Base-by-base conservation (phyloP, 1,140 invertebrate genomes). In the Penaeus chinensis region DNA sequence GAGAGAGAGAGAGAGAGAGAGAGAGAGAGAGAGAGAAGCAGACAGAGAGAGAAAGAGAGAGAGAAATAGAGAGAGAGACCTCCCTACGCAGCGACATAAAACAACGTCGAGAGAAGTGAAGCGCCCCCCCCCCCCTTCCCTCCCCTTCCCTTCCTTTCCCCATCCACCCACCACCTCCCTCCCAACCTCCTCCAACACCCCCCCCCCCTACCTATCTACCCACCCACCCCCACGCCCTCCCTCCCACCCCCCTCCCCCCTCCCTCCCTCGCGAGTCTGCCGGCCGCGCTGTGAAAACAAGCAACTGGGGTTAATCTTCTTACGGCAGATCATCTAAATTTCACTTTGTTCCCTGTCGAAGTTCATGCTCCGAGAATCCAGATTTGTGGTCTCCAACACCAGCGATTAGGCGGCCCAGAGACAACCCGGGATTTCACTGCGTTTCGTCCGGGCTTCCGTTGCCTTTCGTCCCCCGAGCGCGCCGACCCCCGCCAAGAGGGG, bases 321-420 rank as follows among this genome's bases (percentile, higher is more conserved):
- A 90, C 74, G 83, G 37, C 82, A 90, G 89, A 90, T 90, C 85
- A 90, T 90, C 89, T 88, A 88, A 90, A 90, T 90, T 89, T 89
- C 89, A 90, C 89, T 90, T 90, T 90, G 89, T 90, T 90, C 89
- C 71, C 79, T 89, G 89, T 90, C 87, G 86, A 90, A 90, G 80
- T 90, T 90, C 89, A 89, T 89, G 84, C 89, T 87, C 87, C 63
- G 82, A 80, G 84, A 87, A 89, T 82, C 89, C 86, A 89, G 87
- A 89, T 90, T 90, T 88, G 86, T 90, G 82, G 84, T 71, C 89
- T 85, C 89, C 82, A 90, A 90, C 89, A 90, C 89, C 80, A 54
- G 60, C 87, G 89, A 90, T 90, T 90, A 90, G 79, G 84, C 83
- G 79, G 60, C 78, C 77, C 89, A 80, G 71, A 88, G 27, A 63